Evolutionary conservation across 2,888 invertebrate species (phyloP), one percentile per base, ranked within the genome.

Genomic region (Hartigia nigra): DNA sequence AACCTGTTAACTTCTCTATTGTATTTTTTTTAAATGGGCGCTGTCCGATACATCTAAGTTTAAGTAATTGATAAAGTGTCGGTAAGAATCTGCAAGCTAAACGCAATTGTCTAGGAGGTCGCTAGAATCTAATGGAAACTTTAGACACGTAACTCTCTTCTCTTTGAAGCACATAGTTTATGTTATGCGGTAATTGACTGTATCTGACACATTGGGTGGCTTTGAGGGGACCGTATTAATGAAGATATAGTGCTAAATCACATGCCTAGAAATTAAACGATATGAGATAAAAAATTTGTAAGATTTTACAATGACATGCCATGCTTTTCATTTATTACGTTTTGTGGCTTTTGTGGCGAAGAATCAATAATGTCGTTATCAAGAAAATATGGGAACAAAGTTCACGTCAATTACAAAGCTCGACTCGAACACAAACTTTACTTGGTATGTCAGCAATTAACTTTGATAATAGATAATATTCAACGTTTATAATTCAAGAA

Each of bases 351-450:
- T 87, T 88, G 87, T 88, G 87, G 86, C 85, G 84, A 74, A 78
- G 77, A 82, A 83, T 84, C 84, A 85, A 89, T 88, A 81, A 91
- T 91, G 91, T 89, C 90, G 86, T 86, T 90, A 84, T 82, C 86
- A 78, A 86, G 85, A 82, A 90, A 88, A 81, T 84, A 88, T 84
- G 88, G 85, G 84, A 89, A 87, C 84, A 91, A 89, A 86, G 88
- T 88, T 88, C 89, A 90, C 83, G 86, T 91, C 84, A 93, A 94
- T 86, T 93, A 93, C 87, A 94, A 94, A 91, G 92, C 94, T 70
- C 93, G 93, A 86, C 90, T 94, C 75, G 94, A 94, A 87, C 93
- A 94, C 88, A 94, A 94, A 90, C 89, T 94, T 81, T 94, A 94
- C 86, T 89, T 94, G 92, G 94, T 94, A 91, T 88, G 91, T 88